Base-by-base conservation (phyloP, 1,140 invertebrate genomes). In the Drosophila fuyamai region DNA sequence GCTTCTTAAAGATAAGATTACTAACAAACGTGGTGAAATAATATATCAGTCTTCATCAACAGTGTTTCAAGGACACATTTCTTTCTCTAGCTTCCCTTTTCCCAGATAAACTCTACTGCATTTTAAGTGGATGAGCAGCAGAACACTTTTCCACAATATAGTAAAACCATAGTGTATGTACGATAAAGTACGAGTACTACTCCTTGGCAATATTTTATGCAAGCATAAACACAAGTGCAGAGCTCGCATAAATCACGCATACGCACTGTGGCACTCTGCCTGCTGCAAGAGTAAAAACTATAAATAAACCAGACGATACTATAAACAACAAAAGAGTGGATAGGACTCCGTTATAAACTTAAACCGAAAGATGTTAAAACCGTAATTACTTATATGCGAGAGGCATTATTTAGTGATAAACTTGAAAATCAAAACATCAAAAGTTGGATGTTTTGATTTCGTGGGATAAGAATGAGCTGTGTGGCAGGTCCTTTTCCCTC, bases 361-460 rank as follows among this genome's bases (percentile, higher is more conserved):
- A 10, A 10, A 51, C 60, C 53, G 13, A 60, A 12, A 48, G 43
- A 65, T 50, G 63, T 23, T 23, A 71, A 51, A 63, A 63, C 38
- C 54, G 54, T 76, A 78, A 71, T 58, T 72, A 65, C 48, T 48
- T 48, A 55, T 50, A 44, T 36, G 68, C 72, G 48, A 36, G 10
- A 18, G 6, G 53, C 16, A n/a, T 60, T 16, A 32, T 58, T 55
- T 5, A 7, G 8, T 1, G 38, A 35, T 35, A 44, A 54, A 51
- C 65, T 68, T 50, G 29, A 76, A 83, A 89, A 89, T 89, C 84
- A 89, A 84, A 88, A 89, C 84, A 88, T 89, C 73, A 89, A 83
- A 48, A 47, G 12, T 16, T 4, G 29, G 10, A 13, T 8, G 43
- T 32, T 50, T 1, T 4, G 10, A 32, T 29, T n/a, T 13, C 13